Conservation (phyloP, 1,140 invertebrate species). For the Drosophila repleta region DNA sequence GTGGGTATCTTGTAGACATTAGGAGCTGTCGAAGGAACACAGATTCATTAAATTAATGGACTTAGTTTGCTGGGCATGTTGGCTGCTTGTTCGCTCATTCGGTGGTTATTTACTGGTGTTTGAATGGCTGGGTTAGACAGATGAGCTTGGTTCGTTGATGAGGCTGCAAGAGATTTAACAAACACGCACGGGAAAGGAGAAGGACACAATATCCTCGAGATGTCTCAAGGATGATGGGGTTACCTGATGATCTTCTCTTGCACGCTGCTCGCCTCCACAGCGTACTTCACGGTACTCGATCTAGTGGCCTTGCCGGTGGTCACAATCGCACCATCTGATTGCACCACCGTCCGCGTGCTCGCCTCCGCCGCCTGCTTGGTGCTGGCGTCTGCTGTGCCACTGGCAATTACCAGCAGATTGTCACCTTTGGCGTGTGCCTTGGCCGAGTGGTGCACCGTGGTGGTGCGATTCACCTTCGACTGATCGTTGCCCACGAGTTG, state of each 20-base stretch:
- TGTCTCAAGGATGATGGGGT: constrained; percentile 8
- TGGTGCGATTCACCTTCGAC: constrained; percentile 13
- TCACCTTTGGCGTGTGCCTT: constrained; percentile 39
- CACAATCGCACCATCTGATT: constrained; percentile 63
- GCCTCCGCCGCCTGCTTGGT: constrained; percentile 46
- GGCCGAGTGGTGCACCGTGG: constrained; percentile 37
- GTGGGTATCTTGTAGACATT: constrained; percentile 94
- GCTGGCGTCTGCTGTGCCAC: constrained; percentile 60
- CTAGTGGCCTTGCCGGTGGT: constrained; percentile 59
- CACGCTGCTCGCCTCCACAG: constrained; percentile 76
- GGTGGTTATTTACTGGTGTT: constrained; percentile 31
- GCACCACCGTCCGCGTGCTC: constrained; percentile 53
- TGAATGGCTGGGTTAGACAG: constrained; percentile 68
- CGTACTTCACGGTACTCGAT: constrained; percentile 67
- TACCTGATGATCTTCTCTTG: constrained; percentile 81
- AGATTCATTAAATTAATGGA: background rate
- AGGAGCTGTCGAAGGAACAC: constrained; percentile 86
- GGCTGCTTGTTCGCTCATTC: constrained; percentile 29
- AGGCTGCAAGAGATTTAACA: constrained; percentile 25
- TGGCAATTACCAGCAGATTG: background rate
- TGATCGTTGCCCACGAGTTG: constrained; percentile 9
- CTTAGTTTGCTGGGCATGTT: constrained; percentile 16
- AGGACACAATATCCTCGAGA: background rate
- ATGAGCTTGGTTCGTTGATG: constrained; percentile 33
- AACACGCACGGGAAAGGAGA: constrained; percentile 27